Conservation (phyloP, 2,113 vertebrate genomes). For the Stigmatopora argus region DNA sequence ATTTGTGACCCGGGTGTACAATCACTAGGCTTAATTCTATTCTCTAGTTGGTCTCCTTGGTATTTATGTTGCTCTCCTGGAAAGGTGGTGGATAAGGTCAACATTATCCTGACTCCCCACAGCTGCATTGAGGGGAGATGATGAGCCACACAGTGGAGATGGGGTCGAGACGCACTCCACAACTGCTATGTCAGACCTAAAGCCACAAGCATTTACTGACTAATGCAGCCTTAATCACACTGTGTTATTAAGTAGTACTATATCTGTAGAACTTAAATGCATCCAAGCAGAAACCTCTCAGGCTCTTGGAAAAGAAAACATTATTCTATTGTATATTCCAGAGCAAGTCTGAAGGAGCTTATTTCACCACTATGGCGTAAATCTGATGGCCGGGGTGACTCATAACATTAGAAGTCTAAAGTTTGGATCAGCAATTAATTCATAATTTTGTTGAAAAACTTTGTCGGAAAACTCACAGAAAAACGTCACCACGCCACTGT, state of each 20-base stretch:
- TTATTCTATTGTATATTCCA: slow-evolving; percentile 23
- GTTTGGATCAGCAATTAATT: slow-evolving; percentile 9
- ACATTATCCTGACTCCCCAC: slow-evolving; percentile 40
- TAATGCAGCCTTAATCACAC: slow-evolving; percentile 20
- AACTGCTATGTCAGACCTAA: slow-evolving; percentile 41
- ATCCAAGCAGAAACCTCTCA: slow-evolving; percentile 45
- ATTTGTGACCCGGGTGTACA: slow-evolving; percentile 36
- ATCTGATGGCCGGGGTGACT: slow-evolving; percentile 19
- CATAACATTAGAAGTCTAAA: slow-evolving; percentile 16
- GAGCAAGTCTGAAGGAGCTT: slow-evolving; percentile 8
- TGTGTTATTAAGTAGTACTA: slow-evolving; percentile 22
- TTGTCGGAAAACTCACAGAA: neutral
- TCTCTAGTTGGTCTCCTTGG: slow-evolving; percentile 44
- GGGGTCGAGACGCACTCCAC: slow-evolving; percentile 40
- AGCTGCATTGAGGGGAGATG: slow-evolving; percentile 40
- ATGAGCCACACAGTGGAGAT: slow-evolving; percentile 43
- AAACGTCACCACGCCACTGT: neutral
- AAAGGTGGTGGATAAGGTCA: slow-evolving; percentile 43
- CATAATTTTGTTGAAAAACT: slow-evolving; percentile 1
- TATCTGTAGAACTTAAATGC: slow-evolving; percentile 42
- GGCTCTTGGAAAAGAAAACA: slow-evolving; percentile 31
- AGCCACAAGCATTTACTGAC: slow-evolving; percentile 51
- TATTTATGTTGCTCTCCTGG: slow-evolving; percentile 41
- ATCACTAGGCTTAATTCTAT: slow-evolving; percentile 30
- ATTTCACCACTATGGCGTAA: slow-evolving; percentile 16